A percentile compares a stretch with the other conserved stretches of the same genome.
phyloP scores from a whole-genome alignment of 2,888 invertebrate species.

The Charanyca ferruginea region DNA sequence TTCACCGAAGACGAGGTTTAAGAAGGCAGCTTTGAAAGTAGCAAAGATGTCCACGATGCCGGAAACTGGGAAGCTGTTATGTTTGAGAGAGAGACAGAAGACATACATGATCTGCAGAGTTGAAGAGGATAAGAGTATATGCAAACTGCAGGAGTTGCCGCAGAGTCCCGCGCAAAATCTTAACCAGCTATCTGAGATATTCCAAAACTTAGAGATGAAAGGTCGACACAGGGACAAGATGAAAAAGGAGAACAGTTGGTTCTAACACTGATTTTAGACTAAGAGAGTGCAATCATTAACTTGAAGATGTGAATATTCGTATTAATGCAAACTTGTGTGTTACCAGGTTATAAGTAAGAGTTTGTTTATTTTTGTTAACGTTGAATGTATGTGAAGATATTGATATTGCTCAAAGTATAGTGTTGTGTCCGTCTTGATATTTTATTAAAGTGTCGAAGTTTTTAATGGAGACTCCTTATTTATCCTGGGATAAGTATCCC shows the following conservation, averaged over 20 bases:
- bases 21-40: constrained; percentile 84
- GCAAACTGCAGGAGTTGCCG: constrained; percentile 77
- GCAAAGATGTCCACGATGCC: constrained; percentile 82
- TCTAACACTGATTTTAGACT: constrained; percentile 69
- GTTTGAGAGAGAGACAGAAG: constrained; percentile 83
- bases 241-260: constrained; percentile 89
- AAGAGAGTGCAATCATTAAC: constrained; percentile 73
- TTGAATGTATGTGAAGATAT: constrained; percentile 74
- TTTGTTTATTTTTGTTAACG: constrained; percentile 77
- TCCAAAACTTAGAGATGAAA: constrained; percentile 84
- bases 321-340: constrained; percentile 70
- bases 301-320: constrained; percentile 61
- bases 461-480: constrained; percentile 56
- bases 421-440: constrained; percentile 74
- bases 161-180: constrained; percentile 81
- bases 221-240: constrained; percentile 82
- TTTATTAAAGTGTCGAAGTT: constrained; percentile 81
- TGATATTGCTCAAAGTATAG: constrained; percentile 86
- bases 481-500: constrained; percentile 9
- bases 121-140: constrained; percentile 71
- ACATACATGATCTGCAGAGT: constrained; percentile 74
- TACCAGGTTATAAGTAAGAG: constrained; percentile 70
- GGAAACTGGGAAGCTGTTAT: constrained; percentile 85
- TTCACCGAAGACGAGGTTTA: constrained; percentile 86
- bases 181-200: constrained; percentile 85